Evolutionary conservation across 1,140 invertebrate species (phyloP).

Genomic region (Hycleus phaleratus): DNA sequence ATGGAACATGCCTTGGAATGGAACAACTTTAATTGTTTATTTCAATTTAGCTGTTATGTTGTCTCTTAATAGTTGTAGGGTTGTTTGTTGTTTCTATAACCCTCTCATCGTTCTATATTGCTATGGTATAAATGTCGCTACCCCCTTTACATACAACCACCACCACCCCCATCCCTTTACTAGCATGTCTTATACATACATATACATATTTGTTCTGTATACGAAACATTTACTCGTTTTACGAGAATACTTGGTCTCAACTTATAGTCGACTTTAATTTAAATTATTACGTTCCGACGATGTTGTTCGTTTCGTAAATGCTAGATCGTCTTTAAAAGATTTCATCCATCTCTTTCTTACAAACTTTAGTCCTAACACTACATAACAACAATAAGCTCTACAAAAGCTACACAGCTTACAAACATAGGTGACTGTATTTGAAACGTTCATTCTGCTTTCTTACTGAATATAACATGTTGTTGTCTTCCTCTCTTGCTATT

Average conservation of each 20-base stretch:
- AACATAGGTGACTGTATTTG: too few species aligned
- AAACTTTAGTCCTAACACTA: too few species aligned
- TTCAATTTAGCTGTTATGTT: conserved; percentile 28
- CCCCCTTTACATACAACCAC: too few species aligned
- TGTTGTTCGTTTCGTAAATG: conserved; percentile 3
- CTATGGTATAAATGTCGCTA: too few species aligned
- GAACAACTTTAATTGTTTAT: conserved; percentile 35
- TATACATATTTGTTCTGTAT: conserved; percentile 17
- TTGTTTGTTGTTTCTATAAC: conserved; percentile 14
- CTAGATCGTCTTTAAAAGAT: conserved; percentile 14
- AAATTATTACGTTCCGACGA: conserved; percentile 25
- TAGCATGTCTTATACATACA: too few species aligned
- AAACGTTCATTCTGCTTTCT: too few species aligned
- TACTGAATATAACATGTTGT: too few species aligned
- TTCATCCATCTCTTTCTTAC: not conserved
- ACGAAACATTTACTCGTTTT: conserved; percentile 29
- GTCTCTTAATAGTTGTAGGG: conserved; percentile 32
- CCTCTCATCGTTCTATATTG: too few species aligned
- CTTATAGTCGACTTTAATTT: conserved; percentile 33
- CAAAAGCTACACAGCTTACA: too few species aligned
- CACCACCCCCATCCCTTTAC: too few species aligned
- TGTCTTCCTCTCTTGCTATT: too few species aligned
- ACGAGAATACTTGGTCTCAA: conserved; percentile 33
- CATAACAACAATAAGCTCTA: too few species aligned
- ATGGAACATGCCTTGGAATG: conserved; percentile 11